Evolutionary conservation across 2,797 vertebrate species (phyloP), one percentile per base, ranked within the genome.

Genomic region (Podargus strigoides): DNA sequence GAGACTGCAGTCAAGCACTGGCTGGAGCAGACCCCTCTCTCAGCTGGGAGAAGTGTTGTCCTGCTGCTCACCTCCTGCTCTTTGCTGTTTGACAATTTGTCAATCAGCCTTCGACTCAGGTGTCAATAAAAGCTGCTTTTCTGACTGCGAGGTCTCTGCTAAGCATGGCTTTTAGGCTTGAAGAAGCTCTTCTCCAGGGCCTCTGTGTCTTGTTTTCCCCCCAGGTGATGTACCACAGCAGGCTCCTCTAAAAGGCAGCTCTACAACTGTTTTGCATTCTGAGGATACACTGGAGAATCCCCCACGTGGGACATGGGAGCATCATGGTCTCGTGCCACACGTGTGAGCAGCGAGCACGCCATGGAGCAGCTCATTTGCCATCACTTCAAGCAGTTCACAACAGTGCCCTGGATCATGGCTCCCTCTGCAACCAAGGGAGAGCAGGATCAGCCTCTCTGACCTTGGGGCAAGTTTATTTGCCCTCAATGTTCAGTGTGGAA

Each of bases 231-330:
- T 4, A 41, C 53, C 82, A 36, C 79, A 49, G 20, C 32, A 53
- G 36, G 47, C n/a, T 83, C 30, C 68, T 79, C 60, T 7, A 23
- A 49, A 83, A 55, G 26, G 68, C 60, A 75, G 47, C 67, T 55
- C 81, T 9, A 14, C 49, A 69, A 26, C 36, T 19, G 34, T 5
- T 83, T 1, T 14, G 8, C 49, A 27, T 66, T 52, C n/a, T 12
- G 82, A 64, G 66, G 69, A 30, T 5, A 16, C 46, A 4, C 22
- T 14, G 87, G 12, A 12, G 36, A 23, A 74, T 27, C 13, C 34
- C 24, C n/a, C 1, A 0, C 5, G 5, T 60, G 80, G 90, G 73
- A 70, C 14, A 0, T 0, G 0, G 83, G 20, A 44, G 14, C 3
- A 9, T 3, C 22, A 55, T 9, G 64, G 42, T 12, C 67, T 62